These are phyloP conservation scores for Girardinichthys multiradiatus DNA, from an alignment of 2,113 vertebrate genomes.

Conservation along the genomic window DNA sequence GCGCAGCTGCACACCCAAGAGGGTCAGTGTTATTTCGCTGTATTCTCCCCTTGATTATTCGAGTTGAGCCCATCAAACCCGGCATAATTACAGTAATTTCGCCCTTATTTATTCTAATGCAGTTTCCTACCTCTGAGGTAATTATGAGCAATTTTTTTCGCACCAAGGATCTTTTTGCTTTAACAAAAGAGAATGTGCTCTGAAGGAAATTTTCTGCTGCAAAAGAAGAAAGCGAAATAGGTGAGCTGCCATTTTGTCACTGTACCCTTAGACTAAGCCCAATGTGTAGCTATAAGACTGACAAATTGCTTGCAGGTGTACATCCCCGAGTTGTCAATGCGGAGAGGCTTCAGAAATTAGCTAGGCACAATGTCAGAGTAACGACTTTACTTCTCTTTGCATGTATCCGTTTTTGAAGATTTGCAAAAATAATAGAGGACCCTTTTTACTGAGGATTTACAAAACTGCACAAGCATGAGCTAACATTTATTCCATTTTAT, in stretches of 20 bases:
- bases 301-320: slow-evolving; percentile 99
- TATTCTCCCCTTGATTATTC: slow-evolving; percentile 99
- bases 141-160: slow-evolving; percentile 99
- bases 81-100: slow-evolving; percentile 99
- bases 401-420: slow-evolving; percentile 33
- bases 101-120: slow-evolving; percentile 99
- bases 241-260: slow-evolving; percentile 93
- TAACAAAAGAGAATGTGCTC: slow-evolving; percentile 99
- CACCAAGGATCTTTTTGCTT: slow-evolving; percentile 98
- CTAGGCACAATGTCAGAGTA: slow-evolving; percentile 93
- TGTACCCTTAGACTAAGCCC: slow-evolving; percentile 84
- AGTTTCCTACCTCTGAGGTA: slow-evolving; percentile 99
- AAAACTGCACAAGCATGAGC: no score
- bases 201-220: slow-evolving; percentile 98
- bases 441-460: background rate
- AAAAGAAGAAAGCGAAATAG: slow-evolving; percentile 89
- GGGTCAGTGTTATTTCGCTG: slow-evolving; percentile 99
- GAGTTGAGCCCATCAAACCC: slow-evolving; percentile 99
- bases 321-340: slow-evolving; percentile 92
- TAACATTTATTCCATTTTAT: no score
- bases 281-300: slow-evolving; percentile 83
- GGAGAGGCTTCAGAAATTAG: slow-evolving; percentile 93
- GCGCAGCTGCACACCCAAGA: slow-evolving; percentile 99
- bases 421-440: slow-evolving; percentile 9
- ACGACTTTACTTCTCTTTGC: slow-evolving; percentile 84